Evolutionary conservation across 1,140 invertebrate genomes (phyloP).

Genomic region (Plodia interpunctella): DNA sequence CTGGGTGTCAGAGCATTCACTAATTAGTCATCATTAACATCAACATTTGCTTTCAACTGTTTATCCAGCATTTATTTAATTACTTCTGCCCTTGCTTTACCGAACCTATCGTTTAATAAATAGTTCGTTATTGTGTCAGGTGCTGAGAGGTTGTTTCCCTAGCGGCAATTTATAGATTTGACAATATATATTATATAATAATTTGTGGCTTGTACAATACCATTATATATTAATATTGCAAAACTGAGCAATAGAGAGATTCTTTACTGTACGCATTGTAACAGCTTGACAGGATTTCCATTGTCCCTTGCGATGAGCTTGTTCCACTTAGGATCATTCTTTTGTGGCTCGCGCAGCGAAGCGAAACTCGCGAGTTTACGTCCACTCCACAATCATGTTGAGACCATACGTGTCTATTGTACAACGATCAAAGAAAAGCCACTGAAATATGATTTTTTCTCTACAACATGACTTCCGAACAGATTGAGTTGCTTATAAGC

Average conservation of each 20-base stretch:
- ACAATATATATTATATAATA: no score
- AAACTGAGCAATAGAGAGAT: constrained; percentile 11
- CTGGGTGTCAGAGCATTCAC: no score
- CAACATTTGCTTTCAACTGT: no score
- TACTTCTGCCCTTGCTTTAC: no score
- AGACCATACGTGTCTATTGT: background rate
- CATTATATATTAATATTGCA: constrained; percentile 14
- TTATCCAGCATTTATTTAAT: no score
- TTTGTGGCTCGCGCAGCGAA: constrained; percentile 30
- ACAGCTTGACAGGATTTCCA: constrained; percentile 13
- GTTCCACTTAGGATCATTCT: constrained; percentile 22
- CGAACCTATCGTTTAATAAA: no score
- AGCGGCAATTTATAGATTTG: no score
- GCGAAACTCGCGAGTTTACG: constrained; percentile 28
- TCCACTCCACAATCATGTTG: constrained; percentile 22
- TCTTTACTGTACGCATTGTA: constrained; percentile 10
- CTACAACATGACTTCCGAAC: no score
- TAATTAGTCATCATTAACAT: no score
- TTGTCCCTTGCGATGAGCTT: constrained; percentile 24
- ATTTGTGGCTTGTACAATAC: background rate
- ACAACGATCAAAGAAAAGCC: background rate
- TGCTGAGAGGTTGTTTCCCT: no score
- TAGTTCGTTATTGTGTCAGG: no score
- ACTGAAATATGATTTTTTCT: background rate
- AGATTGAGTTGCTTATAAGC: no score